Conservation (phyloP, 2,797 vertebrate species). For the Hemitrygon akajei region DNA sequence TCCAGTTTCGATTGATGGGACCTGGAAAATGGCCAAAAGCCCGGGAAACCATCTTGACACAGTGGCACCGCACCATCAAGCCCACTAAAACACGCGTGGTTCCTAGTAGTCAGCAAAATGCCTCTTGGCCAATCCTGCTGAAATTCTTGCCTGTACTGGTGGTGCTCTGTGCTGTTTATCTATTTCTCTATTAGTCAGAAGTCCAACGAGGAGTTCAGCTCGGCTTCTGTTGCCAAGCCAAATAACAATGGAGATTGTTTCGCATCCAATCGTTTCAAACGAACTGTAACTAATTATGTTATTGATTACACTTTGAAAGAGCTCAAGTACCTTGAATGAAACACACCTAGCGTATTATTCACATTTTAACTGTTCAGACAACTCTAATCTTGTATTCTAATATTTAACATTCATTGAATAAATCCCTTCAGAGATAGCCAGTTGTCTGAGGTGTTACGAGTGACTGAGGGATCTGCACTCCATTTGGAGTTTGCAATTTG, state of each 20-base stretch:
- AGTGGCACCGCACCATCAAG: constrained; percentile 65
- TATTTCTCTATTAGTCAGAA: constrained; percentile 41
- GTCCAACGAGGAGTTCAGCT: background rate
- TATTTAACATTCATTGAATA: background rate
- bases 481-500: background rate
- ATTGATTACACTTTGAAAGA: too few relatives aligned
- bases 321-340: background rate
- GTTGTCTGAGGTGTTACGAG: background rate
- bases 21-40: constrained; percentile 70
- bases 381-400: background rate
- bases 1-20: constrained; percentile 70
- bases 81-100: constrained; percentile 60
- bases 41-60: constrained; percentile 66
- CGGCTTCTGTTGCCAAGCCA: background rate
- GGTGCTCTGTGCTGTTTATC: constrained; percentile 46
- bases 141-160: constrained; percentile 49
- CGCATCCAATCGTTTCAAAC: background rate
- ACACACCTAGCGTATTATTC: too few relatives aligned
- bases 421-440: background rate
- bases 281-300: too few relatives aligned
- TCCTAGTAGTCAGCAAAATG: constrained; percentile 42
- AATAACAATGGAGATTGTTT: background rate
- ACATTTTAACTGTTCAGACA: background rate
- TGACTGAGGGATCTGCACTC: background rate
- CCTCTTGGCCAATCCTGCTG: constrained; percentile 42